Evolutionary conservation across 1,140 invertebrate species (phyloP), one percentile per base, ranked within the genome.

Genomic region (Sipha flava): DNA sequence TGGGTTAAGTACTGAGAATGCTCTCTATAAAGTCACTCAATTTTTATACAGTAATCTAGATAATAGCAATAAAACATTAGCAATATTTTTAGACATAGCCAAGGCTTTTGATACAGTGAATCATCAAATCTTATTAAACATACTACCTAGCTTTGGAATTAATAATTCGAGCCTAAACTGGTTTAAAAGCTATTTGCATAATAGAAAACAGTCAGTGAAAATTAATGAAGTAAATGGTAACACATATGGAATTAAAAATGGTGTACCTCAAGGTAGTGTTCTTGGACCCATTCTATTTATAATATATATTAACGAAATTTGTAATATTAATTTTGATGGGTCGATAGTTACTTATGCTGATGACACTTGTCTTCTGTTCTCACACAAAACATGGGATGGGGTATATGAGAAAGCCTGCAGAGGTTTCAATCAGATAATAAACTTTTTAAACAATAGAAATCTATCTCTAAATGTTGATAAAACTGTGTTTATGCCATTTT

Each of bases 81-180:
- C 54, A 12, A 64, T 81, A 12, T 81, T 81, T 43, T 79, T 77
- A 12, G 81, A 81, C 29, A n/a, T 81, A 18, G 37, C 23, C 6
- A 81, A 80, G 34, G 80, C 80, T 14, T 81, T 81, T 79, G 73
- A 81, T 37, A 59, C 57, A 10, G 72, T 81, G 3, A 59, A 81
- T 77, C 80, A 70, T 52, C 21, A 45, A 62, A 81, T 52, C 47
- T 81, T 18, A 29, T 81, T 57, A 37, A 54, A 75, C 3, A 81
- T 79, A 70, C 18, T 81, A 23, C 34, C 23, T 21, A 62, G 40
- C 21, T 54, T 54, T 29, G 73, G 73, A 29, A 57, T 81, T 12
- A 45, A 57, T 26, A 62, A 59, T 29, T 34, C 2, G 16, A 37
- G 16, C 29, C 31, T 64, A 47, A 54, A 68, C 2, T 81, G 79